phyloP scores from a whole-genome alignment of 2,113 vertebrate genomes.

The Corythaixoides concolor region DNA sequence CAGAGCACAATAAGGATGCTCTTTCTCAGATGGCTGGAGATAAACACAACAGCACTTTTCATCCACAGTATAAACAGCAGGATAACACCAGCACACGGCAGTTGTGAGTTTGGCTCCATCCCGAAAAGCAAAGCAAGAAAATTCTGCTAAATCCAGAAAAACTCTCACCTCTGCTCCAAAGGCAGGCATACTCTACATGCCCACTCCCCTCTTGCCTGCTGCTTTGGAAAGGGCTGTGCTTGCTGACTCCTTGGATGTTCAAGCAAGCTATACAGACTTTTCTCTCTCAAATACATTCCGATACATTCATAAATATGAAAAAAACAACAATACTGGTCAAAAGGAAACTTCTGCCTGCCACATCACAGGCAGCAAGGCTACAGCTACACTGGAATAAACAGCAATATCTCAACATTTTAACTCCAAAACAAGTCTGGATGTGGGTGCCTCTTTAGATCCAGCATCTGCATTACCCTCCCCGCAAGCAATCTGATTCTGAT shows the following conservation, averaged over 20 bases:
- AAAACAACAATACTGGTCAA: neutral
- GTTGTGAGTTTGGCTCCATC: neutral
- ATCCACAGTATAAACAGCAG: conserved; percentile 4
- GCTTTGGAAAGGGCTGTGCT: neutral
- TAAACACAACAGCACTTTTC: conserved; percentile 21
- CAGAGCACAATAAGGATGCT: neutral
- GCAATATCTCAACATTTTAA: neutral
- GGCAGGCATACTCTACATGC: neutral
- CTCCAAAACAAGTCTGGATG: neutral
- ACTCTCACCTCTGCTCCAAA: neutral
- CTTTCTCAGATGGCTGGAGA: neutral
- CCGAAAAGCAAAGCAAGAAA: neutral
- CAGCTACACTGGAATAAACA: neutral
- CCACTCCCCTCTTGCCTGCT: neutral
- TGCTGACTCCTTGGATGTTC: neutral
- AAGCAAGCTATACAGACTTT: neutral
- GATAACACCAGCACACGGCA: neutral
- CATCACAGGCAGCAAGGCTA: neutral
- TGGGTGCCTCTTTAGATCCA: neutral
- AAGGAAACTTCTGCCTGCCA: neutral
- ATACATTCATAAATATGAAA: neutral
- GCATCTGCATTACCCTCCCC: neutral
- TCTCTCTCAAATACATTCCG: neutral
- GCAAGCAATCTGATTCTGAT: neutral
- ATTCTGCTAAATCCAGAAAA: conserved; percentile 9